Evolutionary conservation across 2,888 invertebrate species (phyloP).

Genomic region (Teleiodes luculella): DNA sequence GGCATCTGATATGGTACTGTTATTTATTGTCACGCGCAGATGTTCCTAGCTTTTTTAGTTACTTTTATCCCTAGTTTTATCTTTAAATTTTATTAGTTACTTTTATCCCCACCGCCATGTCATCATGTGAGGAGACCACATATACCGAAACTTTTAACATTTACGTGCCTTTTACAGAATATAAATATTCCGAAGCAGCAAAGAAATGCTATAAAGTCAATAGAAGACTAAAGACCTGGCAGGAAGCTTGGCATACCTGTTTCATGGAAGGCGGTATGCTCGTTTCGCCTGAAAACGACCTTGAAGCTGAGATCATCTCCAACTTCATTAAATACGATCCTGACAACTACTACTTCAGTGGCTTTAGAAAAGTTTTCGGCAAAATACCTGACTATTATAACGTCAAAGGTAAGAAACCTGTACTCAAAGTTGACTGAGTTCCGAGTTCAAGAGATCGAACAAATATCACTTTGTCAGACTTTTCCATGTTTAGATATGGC

Average conservation of each 20-base stretch:
- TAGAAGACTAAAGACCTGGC: constrained; percentile 23
- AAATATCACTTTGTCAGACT: too few species aligned
- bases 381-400: constrained; percentile 2
- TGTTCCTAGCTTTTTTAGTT: too few species aligned
- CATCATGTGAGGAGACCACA: too few species aligned
- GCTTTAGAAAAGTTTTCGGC: not conserved
- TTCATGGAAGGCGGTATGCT: constrained; percentile 31
- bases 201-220: constrained; percentile 33
- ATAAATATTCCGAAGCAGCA: constrained; percentile 23
- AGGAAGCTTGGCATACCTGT: constrained; percentile 29
- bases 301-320: constrained; percentile 17
- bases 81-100: too few species aligned
- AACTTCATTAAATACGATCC: not conserved
- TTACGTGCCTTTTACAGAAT: constrained; percentile 23
- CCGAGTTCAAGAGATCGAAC: too few species aligned
- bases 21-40: too few species aligned
- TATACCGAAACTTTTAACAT: too few species aligned
- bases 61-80: too few species aligned
- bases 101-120: too few species aligned
- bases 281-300: constrained; percentile 16
- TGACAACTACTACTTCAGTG: constrained; percentile 2
- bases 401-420: constrained; percentile 4
- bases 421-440: too few species aligned
- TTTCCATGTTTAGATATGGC: too few species aligned
- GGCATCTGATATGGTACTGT: too few species aligned